A percentile compares a stretch with the other conserved stretches of the same genome.
phyloP scores from a whole-genome alignment of 2,888 invertebrate genomes.

The Orchesella flavescens region DNA sequence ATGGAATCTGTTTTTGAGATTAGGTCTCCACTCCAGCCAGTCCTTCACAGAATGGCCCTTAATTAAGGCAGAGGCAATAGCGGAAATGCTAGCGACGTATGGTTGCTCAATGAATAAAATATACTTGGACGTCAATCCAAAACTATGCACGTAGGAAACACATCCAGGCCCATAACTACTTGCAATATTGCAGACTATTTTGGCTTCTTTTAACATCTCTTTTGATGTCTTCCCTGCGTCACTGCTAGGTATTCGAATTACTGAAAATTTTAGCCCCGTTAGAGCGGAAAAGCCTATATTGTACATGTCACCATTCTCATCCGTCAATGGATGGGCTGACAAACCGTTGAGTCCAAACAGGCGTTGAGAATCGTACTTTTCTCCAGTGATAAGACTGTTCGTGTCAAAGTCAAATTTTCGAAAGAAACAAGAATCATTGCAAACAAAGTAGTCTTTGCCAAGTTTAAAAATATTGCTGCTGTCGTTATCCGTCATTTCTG shows the following conservation, averaged over 20 bases:
- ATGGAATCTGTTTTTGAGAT: constrained; percentile 74
- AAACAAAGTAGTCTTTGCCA: constrained; percentile 75
- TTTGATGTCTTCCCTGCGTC: constrained; percentile 65
- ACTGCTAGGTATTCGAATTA: constrained; percentile 73
- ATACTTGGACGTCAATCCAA: constrained; percentile 77
- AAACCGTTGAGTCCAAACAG: constrained; percentile 74
- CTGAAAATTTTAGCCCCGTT: constrained; percentile 74
- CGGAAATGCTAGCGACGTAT: constrained; percentile 74
- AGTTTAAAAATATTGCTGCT: constrained; percentile 75
- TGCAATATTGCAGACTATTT: constrained; percentile 73
- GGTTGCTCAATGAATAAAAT: constrained; percentile 77
- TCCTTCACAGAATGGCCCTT: constrained; percentile 74
- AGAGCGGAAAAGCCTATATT: constrained; percentile 75
- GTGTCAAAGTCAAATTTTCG: constrained; percentile 75
- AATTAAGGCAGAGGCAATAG: constrained; percentile 74
- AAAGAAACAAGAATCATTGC: constrained; percentile 75
- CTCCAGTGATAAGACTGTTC: constrained; percentile 74
- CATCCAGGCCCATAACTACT: constrained; percentile 73
- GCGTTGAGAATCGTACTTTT: constrained; percentile 74
- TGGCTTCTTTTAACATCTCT: constrained; percentile 72
- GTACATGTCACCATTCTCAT: constrained; percentile 75
- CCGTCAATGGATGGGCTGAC: constrained; percentile 75
- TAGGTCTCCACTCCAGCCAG: constrained; percentile 75
- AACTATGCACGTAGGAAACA: constrained; percentile 76
- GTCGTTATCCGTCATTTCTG: constrained; percentile 76